These are phyloP conservation scores for Trisateles emortualis DNA, from an alignment of 2,888 invertebrate genomes.

Conservation along the genomic window DNA sequence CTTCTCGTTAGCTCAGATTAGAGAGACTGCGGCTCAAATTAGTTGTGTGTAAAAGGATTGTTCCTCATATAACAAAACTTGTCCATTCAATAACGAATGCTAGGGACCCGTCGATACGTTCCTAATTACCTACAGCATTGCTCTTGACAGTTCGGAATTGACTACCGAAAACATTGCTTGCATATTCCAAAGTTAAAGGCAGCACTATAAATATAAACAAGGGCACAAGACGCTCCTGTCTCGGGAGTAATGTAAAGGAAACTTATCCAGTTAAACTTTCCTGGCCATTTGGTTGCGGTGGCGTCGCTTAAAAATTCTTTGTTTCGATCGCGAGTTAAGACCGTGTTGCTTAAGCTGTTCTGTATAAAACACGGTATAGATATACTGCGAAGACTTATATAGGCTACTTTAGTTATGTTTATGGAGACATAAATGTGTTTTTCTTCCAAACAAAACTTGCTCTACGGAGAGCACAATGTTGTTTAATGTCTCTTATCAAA, in stretches of 20 bases:
- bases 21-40: conserved; percentile 8
- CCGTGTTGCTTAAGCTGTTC: conserved; percentile 26
- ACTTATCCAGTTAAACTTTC: conserved; percentile 74
- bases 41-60: conserved; percentile 12
- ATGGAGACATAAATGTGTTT: conserved; percentile 41
- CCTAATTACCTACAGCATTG: conserved; percentile 43
- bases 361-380: conserved; percentile 31
- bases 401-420: conserved; percentile 34
- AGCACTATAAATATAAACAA: conserved; percentile 60
- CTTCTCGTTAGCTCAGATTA: conserved; percentile 12
- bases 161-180: conserved; percentile 51
- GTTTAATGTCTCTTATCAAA: conserved; percentile 52
- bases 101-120: conserved; percentile 18
- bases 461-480: conserved; percentile 28
- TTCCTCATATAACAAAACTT: conserved; percentile 19
- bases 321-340: conserved; percentile 21
- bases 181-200: conserved; percentile 47
- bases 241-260: conserved; percentile 60
- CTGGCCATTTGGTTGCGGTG: conserved; percentile 50
- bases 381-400: conserved; percentile 29
- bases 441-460: conserved; percentile 37
- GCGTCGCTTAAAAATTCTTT: conserved; percentile 47
- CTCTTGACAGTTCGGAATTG: conserved; percentile 50
- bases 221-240: conserved; percentile 51
- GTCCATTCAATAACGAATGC: conserved; percentile 14